A percentile compares a stretch with the other conserved stretches of the same genome.
Evolutionary conservation across 2,888 invertebrate genomes (phyloP).

Genomic region (Philopedon plagiatum): DNA sequence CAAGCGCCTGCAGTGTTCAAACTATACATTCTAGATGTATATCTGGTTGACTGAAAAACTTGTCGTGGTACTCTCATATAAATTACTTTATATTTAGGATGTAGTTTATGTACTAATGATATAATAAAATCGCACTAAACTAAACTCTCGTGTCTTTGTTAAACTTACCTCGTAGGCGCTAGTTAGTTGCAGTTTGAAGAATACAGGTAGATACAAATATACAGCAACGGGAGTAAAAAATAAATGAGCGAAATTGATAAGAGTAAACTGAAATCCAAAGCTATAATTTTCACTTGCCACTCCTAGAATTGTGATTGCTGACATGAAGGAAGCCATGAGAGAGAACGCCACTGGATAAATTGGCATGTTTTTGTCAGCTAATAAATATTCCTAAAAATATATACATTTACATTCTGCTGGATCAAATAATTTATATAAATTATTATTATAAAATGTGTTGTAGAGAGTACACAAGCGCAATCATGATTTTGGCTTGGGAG

Average conservation of each 20-base stretch:
- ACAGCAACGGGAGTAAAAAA: constrained; percentile 85
- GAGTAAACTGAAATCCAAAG: constrained; percentile 84
- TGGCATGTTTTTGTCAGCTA: constrained; percentile 87
- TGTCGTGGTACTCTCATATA: no score
- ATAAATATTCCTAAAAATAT: constrained; percentile 81
- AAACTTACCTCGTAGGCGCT: constrained; percentile 85
- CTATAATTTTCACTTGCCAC: constrained; percentile 90
- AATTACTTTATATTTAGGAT: no score
- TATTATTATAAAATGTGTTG: background rate
- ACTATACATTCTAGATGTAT: no score
- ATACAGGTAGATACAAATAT: constrained; percentile 86
- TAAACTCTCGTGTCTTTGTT: no score
- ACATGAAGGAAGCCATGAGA: constrained; percentile 94
- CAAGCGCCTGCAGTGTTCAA: no score
- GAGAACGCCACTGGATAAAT: constrained; percentile 88
- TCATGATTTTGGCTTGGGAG: no score
- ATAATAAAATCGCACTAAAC: no score
- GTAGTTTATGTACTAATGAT: no score
- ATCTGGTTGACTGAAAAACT: no score
- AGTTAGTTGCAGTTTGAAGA: constrained; percentile 84
- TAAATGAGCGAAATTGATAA: constrained; percentile 83
- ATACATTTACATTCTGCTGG: background rate
- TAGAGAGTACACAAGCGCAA: no score
- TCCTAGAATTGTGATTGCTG: constrained; percentile 89
- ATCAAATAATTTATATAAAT: background rate